phyloP scores from a whole-genome alignment of 2,797 vertebrate genomes.

The Paedocypris micromegethes region DNA sequence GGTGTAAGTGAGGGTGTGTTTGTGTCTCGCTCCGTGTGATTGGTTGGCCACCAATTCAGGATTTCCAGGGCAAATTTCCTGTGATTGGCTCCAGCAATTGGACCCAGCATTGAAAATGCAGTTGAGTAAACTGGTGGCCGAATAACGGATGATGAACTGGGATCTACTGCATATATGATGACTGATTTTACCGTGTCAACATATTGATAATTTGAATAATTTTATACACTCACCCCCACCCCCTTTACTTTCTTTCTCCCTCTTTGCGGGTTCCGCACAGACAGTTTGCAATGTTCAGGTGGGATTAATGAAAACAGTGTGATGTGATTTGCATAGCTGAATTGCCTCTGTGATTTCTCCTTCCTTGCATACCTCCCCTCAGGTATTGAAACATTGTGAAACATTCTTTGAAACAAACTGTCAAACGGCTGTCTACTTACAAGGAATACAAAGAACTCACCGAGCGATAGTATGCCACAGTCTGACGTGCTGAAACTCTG shows the following conservation, averaged over 20 bases:
- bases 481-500: slow-evolving; percentile 52
- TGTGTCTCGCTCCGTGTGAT: too few relatives aligned
- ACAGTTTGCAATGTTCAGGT: slow-evolving; percentile 66
- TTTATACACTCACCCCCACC: slow-evolving; percentile 30
- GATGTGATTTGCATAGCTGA: slow-evolving; percentile 70
- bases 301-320: slow-evolving; percentile 70
- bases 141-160: too few relatives aligned
- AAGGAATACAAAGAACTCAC: slow-evolving; percentile 67
- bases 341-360: slow-evolving; percentile 66
- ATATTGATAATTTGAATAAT: slow-evolving; percentile 1
- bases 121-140: too few relatives aligned
- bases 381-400: slow-evolving; percentile 64
- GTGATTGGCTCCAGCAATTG: too few relatives aligned
- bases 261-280: slow-evolving; percentile 41
- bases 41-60: too few relatives aligned
- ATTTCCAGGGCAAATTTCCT: too few relatives aligned
- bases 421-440: slow-evolving; percentile 71
- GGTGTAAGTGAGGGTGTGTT: too few relatives aligned
- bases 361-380: slow-evolving; percentile 64
- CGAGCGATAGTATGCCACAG: slow-evolving; percentile 54
- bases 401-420: slow-evolving; percentile 72
- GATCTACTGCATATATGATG: too few relatives aligned
- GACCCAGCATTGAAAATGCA: too few relatives aligned
- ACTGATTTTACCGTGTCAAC: slow-evolving; percentile 28
- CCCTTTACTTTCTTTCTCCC: background rate